Evolutionary conservation across 2,888 invertebrate species (phyloP).

Genomic region (Entomobrya proxima): DNA sequence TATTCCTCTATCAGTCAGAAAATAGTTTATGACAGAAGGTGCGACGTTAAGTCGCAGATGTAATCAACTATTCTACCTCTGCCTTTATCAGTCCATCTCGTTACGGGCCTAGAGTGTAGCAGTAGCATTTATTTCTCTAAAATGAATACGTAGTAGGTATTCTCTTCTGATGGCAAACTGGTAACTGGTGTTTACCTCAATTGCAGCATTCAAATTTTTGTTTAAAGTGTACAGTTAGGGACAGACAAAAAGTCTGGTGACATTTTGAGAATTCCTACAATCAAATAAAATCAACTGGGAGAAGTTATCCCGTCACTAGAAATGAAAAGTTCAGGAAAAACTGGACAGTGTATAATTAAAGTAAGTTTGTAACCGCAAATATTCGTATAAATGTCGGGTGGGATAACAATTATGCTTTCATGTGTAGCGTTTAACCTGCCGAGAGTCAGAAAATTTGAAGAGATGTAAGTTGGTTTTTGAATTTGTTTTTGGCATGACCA

Average conservation of each 20-base stretch:
- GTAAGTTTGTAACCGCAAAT: background rate
- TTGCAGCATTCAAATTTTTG: conserved; percentile 12
- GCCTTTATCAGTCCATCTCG: background rate
- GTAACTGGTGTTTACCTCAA: conserved; percentile 47
- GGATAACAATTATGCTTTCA: conserved; percentile 1
- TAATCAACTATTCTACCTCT: conserved; percentile 50
- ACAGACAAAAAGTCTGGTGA: background rate
- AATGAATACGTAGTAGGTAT: no score
- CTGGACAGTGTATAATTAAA: background rate
- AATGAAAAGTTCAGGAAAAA: background rate
- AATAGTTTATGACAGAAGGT: conserved; percentile 52
- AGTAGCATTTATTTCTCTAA: no score
- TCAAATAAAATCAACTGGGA: conserved; percentile 8
- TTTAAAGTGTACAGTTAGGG: background rate
- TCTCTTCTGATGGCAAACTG: no score
- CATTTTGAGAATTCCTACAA: background rate
- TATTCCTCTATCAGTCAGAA: conserved; percentile 14
- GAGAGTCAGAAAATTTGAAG: background rate
- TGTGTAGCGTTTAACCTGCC: background rate
- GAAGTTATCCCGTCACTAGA: background rate
- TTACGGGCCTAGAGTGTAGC: background rate
- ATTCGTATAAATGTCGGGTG: background rate
- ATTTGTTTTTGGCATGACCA: background rate
- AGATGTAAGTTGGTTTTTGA: no score
- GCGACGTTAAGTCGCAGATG: conserved; percentile 48